phyloP scores from a whole-genome alignment of 2,113 vertebrate species.

The Sander lucioperca region DNA sequence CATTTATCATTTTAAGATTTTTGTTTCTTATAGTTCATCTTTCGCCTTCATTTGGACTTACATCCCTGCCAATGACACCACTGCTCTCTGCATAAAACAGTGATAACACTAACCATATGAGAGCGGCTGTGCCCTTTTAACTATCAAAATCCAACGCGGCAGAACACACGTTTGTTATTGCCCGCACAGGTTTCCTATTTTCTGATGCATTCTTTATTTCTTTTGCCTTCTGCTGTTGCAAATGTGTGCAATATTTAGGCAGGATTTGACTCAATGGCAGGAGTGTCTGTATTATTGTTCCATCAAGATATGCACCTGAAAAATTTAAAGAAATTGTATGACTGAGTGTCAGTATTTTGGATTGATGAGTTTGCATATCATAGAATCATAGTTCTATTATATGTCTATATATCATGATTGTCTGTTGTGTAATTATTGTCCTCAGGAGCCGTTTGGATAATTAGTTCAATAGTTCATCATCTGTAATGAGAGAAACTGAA shows the following conservation, averaged over 20 bases:
- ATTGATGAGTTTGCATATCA: not conserved
- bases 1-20: not conserved
- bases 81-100: not conserved
- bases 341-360: not conserved
- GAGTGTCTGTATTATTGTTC: not conserved
- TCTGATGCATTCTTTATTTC: not conserved
- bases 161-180: not conserved
- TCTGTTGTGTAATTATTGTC: not conserved
- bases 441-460: not conserved
- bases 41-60: not conserved
- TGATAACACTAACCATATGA: not conserved
- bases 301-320: not conserved
- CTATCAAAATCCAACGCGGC: not conserved
- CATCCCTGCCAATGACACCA: not conserved
- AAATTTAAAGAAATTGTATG: not conserved
- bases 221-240: constrained; percentile 20
- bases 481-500: not conserved
- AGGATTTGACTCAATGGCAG: not conserved
- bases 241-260: not conserved
- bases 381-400: too few species aligned
- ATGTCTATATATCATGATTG: not conserved
- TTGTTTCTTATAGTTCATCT: not conserved
- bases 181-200: not conserved
- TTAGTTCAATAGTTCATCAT: not conserved
- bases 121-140: not conserved